These are phyloP conservation scores for Trachurus trachurus DNA, from an alignment of 2,797 vertebrate genomes.

Conservation along the genomic window DNA sequence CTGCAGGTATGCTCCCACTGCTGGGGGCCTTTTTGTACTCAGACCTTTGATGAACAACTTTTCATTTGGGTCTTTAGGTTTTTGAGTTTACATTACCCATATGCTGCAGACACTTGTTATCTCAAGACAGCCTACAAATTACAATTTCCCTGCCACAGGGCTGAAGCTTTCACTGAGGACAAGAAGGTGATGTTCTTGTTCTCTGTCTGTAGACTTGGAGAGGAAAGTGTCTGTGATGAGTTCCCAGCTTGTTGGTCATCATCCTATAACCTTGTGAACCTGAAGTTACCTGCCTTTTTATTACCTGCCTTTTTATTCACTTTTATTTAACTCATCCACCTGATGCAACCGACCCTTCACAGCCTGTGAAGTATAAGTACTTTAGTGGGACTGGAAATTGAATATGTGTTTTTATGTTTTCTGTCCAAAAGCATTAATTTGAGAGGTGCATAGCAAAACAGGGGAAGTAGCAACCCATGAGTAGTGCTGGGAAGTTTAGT, in stretches of 20 bases:
- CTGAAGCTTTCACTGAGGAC: background rate
- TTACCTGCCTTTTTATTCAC: too few relatives aligned
- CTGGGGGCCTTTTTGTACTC: slow-evolving; percentile 33
- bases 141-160: slow-evolving; percentile 6
- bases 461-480: too few relatives aligned
- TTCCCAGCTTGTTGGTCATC: background rate
- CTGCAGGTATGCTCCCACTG: slow-evolving; percentile 18
- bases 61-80: slow-evolving; percentile 40
- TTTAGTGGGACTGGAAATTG: too few relatives aligned
- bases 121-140: slow-evolving; percentile 29
- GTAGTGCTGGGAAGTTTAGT: too few relatives aligned
- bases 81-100: slow-evolving; percentile 32
- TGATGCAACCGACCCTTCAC: too few relatives aligned
- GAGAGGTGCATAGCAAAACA: too few relatives aligned
- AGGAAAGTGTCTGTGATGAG: background rate
- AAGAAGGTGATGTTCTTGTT: background rate
- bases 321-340: too few relatives aligned
- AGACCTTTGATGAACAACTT: slow-evolving; percentile 54
- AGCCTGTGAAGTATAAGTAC: too few relatives aligned
- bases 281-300: too few relatives aligned
- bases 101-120: slow-evolving; percentile 16
- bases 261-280: background rate
- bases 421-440: too few relatives aligned
- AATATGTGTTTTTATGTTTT: too few relatives aligned
- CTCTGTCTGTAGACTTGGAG: slow-evolving; percentile 16